Conservation (phyloP, 2,888 invertebrate genomes). For the Aporophyla nigra region DNA sequence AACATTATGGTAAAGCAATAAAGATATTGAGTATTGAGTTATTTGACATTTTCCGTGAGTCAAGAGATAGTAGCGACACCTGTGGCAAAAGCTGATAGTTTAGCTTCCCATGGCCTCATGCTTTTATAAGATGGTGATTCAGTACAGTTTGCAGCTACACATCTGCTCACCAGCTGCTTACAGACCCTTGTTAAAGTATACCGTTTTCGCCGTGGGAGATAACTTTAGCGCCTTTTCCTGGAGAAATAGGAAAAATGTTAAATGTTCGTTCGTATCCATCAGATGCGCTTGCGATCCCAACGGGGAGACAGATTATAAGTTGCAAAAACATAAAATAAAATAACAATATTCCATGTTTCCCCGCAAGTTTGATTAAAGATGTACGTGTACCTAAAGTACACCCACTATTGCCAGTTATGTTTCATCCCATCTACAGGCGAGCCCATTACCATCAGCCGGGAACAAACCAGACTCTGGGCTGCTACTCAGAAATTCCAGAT, state of each 20-base stretch:
- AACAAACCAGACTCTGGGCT: no score
- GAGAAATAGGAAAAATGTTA: background rate
- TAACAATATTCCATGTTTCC: no score
- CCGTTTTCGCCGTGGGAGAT: conserved; percentile 15
- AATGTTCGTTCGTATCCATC: background rate
- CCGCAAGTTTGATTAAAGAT: no score
- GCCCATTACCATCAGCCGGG: no score
- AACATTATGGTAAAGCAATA: no score
- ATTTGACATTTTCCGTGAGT: background rate
- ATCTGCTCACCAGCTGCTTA: conserved; percentile 18
- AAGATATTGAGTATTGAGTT: no score
- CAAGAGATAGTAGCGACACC: background rate
- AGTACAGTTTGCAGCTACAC: conserved; percentile 1
- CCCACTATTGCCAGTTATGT: no score
- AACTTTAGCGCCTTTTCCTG: conserved; percentile 27
- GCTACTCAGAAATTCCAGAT: no score
- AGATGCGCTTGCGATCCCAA: background rate
- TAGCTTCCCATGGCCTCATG: background rate
- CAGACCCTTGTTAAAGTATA: conserved; percentile 45
- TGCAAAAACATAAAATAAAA: background rate
- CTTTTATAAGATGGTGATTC: background rate
- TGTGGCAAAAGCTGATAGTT: background rate
- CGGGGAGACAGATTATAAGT: background rate
- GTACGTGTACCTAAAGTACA: no score
- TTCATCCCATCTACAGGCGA: no score